Base-by-base conservation (phyloP, 2,797 vertebrate genomes). In the Nyctalus aviator region DNA sequence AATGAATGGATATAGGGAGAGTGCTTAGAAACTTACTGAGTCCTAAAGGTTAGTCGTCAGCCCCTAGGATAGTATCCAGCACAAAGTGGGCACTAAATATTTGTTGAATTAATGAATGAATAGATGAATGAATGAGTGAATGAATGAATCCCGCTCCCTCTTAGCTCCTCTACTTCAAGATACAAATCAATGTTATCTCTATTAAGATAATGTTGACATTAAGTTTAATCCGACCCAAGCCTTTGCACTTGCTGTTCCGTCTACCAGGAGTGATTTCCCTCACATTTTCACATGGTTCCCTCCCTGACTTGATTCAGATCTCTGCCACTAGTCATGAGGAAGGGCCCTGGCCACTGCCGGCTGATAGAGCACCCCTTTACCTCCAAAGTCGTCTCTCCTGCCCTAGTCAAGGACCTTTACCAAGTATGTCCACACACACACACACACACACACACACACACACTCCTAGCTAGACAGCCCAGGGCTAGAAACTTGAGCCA, bases 181-280 rank as follows among this genome's bases (percentile, higher is more conserved):
- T 0, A 21, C 14, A 53, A 50, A 41, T 75, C 21, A 9, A 6
- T n/a, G 17, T 7, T 62, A 53, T 76, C 62, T 68, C 66, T 50
- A 2, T 27, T 32, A 53, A 20, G 69, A 84, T 94, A 44, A 87
- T 13, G 59, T 7, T 37, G 17, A 53, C 32, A 23, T 64, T n/a
- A 73, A 91, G 44, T 27, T 91, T 84, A 73, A 57, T 69, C 73
- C 66, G 53, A 87, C 76, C 84, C 84, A 89, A 59, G 53, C 41
- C 90, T 91, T 93, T 89, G 84, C 46, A 62, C 53, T 59, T 46
- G 59, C 85, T 92, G 5, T 44, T n/a, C 23, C 41, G n/a, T 14
- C 71, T 62, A 37, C 64, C 23, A 85, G 82, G 30, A 91, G n/a
- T 37, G 46, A 37, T 25, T 88, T 76, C 59, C 69, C 66, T 69